Conservation (phyloP, 1,140 invertebrate genomes). For the Ips typographus region DNA sequence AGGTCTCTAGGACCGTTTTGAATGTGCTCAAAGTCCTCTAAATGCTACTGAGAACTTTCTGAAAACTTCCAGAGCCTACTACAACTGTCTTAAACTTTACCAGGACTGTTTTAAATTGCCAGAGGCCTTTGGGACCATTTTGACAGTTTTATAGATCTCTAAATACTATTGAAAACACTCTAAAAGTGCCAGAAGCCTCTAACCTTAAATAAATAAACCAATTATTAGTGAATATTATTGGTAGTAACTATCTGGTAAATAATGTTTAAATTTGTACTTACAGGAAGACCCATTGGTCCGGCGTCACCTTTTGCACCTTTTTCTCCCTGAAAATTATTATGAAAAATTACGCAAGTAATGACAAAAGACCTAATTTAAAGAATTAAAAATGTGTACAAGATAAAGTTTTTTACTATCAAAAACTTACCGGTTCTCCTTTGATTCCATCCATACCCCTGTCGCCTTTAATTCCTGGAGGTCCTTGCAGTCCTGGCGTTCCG, state of each 20-base stretch:
- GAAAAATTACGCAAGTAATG: constrained; percentile 1
- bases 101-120: too few species aligned
- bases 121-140: too few species aligned
- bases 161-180: too few species aligned
- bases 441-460: constrained; percentile 81
- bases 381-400: background rate
- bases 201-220: background rate
- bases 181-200: too few species aligned
- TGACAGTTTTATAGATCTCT: too few species aligned
- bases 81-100: too few species aligned
- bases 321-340: constrained; percentile 69
- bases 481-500: constrained; percentile 73
- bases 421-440: constrained; percentile 82
- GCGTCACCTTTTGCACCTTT: constrained; percentile 88
- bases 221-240: background rate
- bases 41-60: too few species aligned
- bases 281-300: constrained; percentile 93
- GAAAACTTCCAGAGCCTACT: too few species aligned
- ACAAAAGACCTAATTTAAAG: background rate
- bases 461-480: constrained; percentile 86
- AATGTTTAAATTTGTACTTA: constrained; percentile 59
- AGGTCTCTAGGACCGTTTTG: too few species aligned
- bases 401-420: constrained; percentile 14
- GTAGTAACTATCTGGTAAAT: too few species aligned
- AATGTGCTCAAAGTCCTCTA: too few species aligned